A percentile compares a stretch with the other conserved stretches of the same genome.
These are phyloP conservation scores for Epizoanthus illoricatus DNA, from an alignment of 92 coral and sea anemone species.

Conservation along the genomic window DNA sequence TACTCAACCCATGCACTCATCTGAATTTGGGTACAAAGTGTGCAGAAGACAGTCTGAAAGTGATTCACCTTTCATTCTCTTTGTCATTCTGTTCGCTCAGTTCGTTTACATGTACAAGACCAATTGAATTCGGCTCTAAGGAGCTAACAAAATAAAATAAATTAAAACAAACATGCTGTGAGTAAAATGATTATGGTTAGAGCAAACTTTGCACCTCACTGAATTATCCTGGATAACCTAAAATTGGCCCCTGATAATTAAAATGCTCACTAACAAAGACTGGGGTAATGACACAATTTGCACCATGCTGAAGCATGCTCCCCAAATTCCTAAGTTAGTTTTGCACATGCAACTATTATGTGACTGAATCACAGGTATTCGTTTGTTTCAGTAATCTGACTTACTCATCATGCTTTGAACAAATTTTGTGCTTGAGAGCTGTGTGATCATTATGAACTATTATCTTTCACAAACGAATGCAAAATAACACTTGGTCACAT, in stretches of 20 bases:
- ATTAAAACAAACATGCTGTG: slow-evolving; percentile 15
- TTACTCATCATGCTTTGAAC: not conserved
- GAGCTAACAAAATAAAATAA: slow-evolving; percentile 35
- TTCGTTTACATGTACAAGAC: slow-evolving; percentile 40
- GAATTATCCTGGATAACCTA: too few relatives aligned
- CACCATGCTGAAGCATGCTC: not conserved
- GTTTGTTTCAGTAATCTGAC: too few relatives aligned
- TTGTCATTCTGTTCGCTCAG: slow-evolving; percentile 35
- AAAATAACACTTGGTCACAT: too few relatives aligned
- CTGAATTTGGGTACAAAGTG: slow-evolving; percentile 11
- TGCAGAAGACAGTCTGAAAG: slow-evolving; percentile 20
- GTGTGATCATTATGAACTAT: too few relatives aligned
- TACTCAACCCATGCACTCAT: slow-evolving; percentile 40
- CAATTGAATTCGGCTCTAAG: slow-evolving; percentile 47
- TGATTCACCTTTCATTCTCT: slow-evolving; percentile 40
- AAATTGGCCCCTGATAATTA: not conserved
- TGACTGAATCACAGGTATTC: not conserved
- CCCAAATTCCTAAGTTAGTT: not conserved
- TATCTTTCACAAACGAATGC: too few relatives aligned
- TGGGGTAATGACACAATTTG: not conserved
- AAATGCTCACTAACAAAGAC: not conserved
- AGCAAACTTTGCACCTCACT: not conserved
- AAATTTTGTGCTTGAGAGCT: not conserved
- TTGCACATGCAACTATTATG: not conserved
- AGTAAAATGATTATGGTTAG: slow-evolving; percentile 14